Conservation (phyloP, 2,888 invertebrate species). For the Sinelater perroti region DNA sequence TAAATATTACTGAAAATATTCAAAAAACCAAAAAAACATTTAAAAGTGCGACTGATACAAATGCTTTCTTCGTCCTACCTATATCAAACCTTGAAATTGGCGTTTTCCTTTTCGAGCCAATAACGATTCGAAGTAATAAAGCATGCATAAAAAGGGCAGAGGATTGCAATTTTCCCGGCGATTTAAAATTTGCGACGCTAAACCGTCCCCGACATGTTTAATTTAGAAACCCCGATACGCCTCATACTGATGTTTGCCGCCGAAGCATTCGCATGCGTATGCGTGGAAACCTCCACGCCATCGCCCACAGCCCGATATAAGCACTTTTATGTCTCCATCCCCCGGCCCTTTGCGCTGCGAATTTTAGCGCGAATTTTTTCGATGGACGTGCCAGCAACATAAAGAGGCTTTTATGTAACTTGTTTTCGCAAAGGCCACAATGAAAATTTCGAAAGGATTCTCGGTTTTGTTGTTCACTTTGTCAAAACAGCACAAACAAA, state of each 20-base stretch:
- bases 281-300: slow-evolving; percentile 24
- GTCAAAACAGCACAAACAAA: no score
- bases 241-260: slow-evolving; percentile 28
- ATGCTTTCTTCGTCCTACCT: no score
- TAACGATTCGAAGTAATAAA: neutral
- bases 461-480: no score
- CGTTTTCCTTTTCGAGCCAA: neutral
- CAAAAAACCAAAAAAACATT: no score
- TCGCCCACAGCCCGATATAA: slow-evolving; percentile 25
- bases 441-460: slow-evolving; percentile 13
- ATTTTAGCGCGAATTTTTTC: slow-evolving; percentile 26
- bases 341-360: slow-evolving; percentile 20
- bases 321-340: slow-evolving; percentile 31
- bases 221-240: slow-evolving; percentile 28
- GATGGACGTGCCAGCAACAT: slow-evolving; percentile 10
- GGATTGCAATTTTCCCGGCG: slow-evolving; percentile 1
- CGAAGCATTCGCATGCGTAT: slow-evolving; percentile 33
- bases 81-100: no score
- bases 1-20: no score
- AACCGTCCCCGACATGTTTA: slow-evolving; percentile 20
- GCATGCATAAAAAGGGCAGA: neutral
- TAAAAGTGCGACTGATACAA: no score
- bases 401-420: slow-evolving; percentile 17
- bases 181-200: slow-evolving; percentile 10
- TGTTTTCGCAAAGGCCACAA: slow-evolving; percentile 17